phyloP scores from a whole-genome alignment of 2,797 vertebrate genomes.

The Thamnophis elegans region DNA sequence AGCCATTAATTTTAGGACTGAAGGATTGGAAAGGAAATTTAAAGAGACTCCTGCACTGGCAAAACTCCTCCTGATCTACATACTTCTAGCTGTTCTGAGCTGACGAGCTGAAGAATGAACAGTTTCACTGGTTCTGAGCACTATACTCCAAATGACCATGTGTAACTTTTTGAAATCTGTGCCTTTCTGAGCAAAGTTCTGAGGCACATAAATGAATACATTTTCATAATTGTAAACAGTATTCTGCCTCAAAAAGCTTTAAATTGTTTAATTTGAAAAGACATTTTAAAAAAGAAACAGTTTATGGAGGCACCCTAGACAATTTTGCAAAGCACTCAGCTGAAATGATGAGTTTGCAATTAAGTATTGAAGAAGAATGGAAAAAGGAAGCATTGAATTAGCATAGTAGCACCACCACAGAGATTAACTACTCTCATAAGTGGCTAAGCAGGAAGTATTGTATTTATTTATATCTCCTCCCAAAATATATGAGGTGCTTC shows the following conservation, averaged over 20 bases:
- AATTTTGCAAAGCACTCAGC: not conserved
- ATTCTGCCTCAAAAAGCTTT: not conserved
- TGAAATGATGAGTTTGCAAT: not conserved
- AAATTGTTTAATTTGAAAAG: not conserved
- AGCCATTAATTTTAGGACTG: not conserved
- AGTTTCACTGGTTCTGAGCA: not conserved
- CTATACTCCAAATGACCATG: not conserved
- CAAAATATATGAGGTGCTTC: not conserved
- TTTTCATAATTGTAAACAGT: not conserved
- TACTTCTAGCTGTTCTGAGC: not conserved
- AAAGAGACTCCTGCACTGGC: not conserved
- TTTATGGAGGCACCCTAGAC: not conserved
- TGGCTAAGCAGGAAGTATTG: not conserved
- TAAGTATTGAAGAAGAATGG: not conserved
- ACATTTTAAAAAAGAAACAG: not conserved
- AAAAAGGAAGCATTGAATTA: not conserved
- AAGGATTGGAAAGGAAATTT: not conserved
- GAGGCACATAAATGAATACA: not conserved
- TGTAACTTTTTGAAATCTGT: not conserved
- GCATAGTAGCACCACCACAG: not conserved
- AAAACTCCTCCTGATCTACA: not conserved
- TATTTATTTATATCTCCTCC: not conserved
- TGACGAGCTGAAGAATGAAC: too few species aligned
- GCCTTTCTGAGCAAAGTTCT: not conserved
- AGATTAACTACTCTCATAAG: not conserved